Evolutionary conservation across 2,888 invertebrate species (phyloP), one percentile per base, ranked within the genome.

Genomic region (Lissocephala sabroskyi): DNA sequence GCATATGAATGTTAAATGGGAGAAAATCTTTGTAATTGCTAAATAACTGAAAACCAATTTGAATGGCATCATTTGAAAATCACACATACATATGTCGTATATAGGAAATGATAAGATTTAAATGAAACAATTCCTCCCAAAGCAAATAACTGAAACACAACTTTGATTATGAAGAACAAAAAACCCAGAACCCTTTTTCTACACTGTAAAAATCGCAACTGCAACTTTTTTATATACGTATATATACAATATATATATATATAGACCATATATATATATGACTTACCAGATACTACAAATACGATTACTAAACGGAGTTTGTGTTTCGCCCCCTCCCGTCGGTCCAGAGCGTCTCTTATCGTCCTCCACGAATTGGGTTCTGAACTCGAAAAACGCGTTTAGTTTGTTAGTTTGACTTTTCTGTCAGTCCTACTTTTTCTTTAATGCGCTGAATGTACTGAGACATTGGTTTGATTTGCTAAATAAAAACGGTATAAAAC

Each of bases 381-480:
- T n/a, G n/a, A n/a, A n/a, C n/a, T n/a, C n/a, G n/a, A n/a, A n/a
- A n/a, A n/a, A 70, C 76, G 65, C 62, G 55, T 65, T 73, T 76
- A 76, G 70, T 76, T 76, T 70, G 58, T 65, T 76, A 76, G 62
- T 5, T 7, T 23, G 7, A 5, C 23, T 23, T 23, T 70, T 49
- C n/a, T n/a, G n/a, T n/a, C n/a, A n/a, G n/a, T n/a, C n/a, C n/a
- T n/a, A n/a, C n/a, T n/a, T 48, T 41, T 77, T 67, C 61, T 62
- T 68, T 73, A 76, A 71, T 77, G 70, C 77, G 75, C 71, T 76
- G 71, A 76, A 77, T 76, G 78, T 77, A 76, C 75, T 75, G 75
- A 71, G 59, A 64, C 63, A 66, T 68, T 65, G 78, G 63, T 68
- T 62, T 76, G 64, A 65, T 79, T 79, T 77, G 75, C 77, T 79